Evolutionary conservation across 2,888 invertebrate species (phyloP), one percentile per base, ranked within the genome.

Genomic region (Eumacrocentrus americanus): DNA sequence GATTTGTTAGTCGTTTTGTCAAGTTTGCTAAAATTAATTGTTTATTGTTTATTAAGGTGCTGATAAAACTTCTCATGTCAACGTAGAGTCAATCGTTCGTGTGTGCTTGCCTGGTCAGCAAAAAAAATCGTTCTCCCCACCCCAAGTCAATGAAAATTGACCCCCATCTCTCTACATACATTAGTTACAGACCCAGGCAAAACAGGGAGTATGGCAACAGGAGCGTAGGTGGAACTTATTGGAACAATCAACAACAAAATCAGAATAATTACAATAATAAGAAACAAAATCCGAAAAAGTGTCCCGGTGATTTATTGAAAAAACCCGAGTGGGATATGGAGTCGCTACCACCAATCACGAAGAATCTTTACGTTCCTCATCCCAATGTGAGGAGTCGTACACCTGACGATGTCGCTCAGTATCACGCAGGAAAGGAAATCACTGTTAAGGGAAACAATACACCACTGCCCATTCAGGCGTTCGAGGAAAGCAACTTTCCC

Each of bases 401-500:
- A 46, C 84, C 88, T 61, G 87, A 89, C 54, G 94, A 94, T 63
- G 88, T 96, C 0, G 86, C 89, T 66, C 84, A 86, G 56, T 94
- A 90, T 82, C 87, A 92, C 48, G 83, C 87, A 38, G 83, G 88
- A 5, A 90, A 94, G 73, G 92, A 95, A 81, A 95, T 98, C 42
- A 95, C 95, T 29, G 91, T 96, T 0, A 89, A 91, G 69, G 98
- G 98, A 23, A 89, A 88, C 72, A 89, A 90, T 72, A 85, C 94
- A 48, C 97, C 97, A 2, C 88, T 91, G 68, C 97, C 98, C 3
- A 92, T 93, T 72, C 89, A 92, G 72, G 86, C 88, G 40, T 98
- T 98, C 81, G 92, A 93, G 75, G 97, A 98, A 81, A 91, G 92
- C 52, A 91, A 91, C 75, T 92, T 96, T 78, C 95, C 96, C 35